Evolutionary conservation across 2,113 vertebrate species (phyloP), one percentile per base, ranked within the genome.

Genomic region (Oxygymnocypris stewartii): DNA sequence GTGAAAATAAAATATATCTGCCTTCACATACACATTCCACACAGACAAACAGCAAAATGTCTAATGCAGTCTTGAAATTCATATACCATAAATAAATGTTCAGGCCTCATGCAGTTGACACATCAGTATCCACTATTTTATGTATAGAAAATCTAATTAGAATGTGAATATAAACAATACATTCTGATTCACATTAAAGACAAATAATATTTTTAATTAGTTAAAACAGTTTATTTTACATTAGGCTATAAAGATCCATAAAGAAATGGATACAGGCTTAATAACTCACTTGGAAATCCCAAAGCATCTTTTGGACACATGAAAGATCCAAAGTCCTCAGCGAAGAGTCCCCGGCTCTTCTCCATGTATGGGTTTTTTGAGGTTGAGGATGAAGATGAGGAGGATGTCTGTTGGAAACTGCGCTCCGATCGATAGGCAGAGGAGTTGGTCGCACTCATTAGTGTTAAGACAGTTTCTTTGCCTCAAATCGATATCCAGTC

Each of bases 301-400:
- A 97, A 73, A 23, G 93, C 87, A 85, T 98, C 96, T 0, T 92
- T 93, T 2, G 98, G 96, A 88, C 96, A 91, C 92, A 96, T 95
- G 91, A 98, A 99, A 91, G 95, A 96, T 88, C 96, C 96, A 9
- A 99, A 97, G 79, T 97, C 96, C 83, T 96, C 96, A 0, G 95
- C 89, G 28, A 97, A 97, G 90, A 98, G 91, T 84, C 96, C 96
- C 88, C 94, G 87, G 87, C 95, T 93, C 90, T 97, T 98, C 92
- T 99, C 98, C 98, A 99, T 98, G 94, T 95, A 92, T 4, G 95
- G 95, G 86, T 95, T 94, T 86, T 92, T 89, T 87, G 94, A 91
- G 84, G 94, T 93, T 9, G 94, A 94, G 2, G 91, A 83, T 3
- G 92, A 89, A 0, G 90, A 95, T 0, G 93, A 90, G 0, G 91